These are phyloP conservation scores for Lydus trimaculatus DNA, from an alignment of 2,888 invertebrate species.

Conservation along the genomic window DNA sequence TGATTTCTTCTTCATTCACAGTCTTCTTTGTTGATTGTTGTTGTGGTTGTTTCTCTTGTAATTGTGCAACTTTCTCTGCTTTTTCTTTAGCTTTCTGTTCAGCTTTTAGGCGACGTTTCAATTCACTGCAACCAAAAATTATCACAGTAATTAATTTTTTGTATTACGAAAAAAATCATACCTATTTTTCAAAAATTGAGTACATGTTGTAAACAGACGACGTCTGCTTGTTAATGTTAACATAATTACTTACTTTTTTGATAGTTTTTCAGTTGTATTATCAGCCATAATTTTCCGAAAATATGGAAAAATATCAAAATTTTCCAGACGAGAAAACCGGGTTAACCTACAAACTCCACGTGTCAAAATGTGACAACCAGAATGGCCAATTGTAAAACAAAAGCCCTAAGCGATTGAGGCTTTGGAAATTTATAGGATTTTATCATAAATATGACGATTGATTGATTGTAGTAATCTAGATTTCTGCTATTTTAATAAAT, in stretches of 20 bases:
- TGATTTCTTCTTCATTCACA: conserved; percentile 79
- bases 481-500: too few species aligned
- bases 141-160: neutral
- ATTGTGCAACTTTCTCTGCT: conserved; percentile 62
- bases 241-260: conserved; percentile 54
- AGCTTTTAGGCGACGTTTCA: conserved; percentile 89
- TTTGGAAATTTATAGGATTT: too few species aligned
- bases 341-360: neutral
- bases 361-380: neutral
- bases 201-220: conserved; percentile 34
- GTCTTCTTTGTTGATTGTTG: conserved; percentile 44
- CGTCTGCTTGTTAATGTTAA: conserved; percentile 39
- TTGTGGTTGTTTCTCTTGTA: conserved; percentile 40
- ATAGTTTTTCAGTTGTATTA: conserved; percentile 46
- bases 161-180: conserved; percentile 13
- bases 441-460: too few species aligned
- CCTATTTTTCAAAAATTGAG: conserved; percentile 49
- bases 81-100: conserved; percentile 95
- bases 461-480: too few species aligned
- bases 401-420: neutral
- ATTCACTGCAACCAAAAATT: conserved; percentile 74
- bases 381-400: neutral
- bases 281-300: conserved; percentile 43
- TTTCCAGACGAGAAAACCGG: neutral
- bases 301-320: neutral